phyloP scores from a whole-genome alignment of 2,113 vertebrate species.

The Poeciliopsis retropinna region DNA sequence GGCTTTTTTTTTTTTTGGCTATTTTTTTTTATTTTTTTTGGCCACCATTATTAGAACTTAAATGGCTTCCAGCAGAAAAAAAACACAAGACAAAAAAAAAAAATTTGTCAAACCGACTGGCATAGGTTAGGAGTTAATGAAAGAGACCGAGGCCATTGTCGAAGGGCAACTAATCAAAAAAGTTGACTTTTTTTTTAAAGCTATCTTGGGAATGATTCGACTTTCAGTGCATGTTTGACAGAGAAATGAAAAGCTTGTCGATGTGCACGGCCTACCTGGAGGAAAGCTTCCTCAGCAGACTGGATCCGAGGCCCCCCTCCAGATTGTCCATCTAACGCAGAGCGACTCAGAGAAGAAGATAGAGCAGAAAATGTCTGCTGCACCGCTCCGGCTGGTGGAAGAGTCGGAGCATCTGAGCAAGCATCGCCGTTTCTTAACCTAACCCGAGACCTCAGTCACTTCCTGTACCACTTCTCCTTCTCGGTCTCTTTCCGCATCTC shows the following conservation, averaged over 20 bases:
- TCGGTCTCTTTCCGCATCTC: constrained; percentile 38
- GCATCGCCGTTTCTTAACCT: constrained; percentile 37
- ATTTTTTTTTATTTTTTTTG: not conserved
- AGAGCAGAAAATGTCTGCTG: constrained; percentile 43
- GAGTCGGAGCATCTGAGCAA: constrained; percentile 8
- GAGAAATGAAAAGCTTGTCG: not conserved
- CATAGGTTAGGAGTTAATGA: not conserved
- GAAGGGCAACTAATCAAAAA: not conserved
- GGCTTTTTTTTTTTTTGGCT: no score
- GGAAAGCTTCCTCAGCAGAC: constrained; percentile 68
- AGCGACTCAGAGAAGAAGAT: constrained; percentile 19
- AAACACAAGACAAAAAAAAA: not conserved
- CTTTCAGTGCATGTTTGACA: not conserved
- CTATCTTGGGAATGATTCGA: not conserved
- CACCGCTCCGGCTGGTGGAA: constrained; percentile 6
- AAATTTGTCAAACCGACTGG: not conserved
- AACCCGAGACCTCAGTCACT: constrained; percentile 75
- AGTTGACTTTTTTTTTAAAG: not conserved
- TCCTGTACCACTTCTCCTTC: constrained; percentile 82
- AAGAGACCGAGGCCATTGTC: not conserved
- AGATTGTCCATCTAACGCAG: constrained; percentile 41
- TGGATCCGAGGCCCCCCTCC: constrained; percentile 60
- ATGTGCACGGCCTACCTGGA: constrained; percentile 61
- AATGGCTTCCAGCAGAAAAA: not conserved
- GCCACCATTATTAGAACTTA: not conserved